A percentile compares a stretch with the other conserved stretches of the same genome.
phyloP scores from a whole-genome alignment of 2,888 invertebrate genomes.

The Calliopum simillimum region DNA sequence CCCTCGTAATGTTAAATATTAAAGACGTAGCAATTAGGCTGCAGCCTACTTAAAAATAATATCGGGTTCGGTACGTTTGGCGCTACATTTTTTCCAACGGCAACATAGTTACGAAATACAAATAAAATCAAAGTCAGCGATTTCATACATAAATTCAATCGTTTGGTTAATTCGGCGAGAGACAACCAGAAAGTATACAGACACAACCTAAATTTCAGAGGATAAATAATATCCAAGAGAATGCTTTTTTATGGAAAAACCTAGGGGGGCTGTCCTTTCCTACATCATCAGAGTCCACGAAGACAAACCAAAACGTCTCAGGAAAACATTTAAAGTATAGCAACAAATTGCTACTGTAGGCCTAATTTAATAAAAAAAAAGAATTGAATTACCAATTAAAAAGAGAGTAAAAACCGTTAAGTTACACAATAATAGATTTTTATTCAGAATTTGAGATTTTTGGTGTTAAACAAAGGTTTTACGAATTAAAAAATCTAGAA shows the following conservation, averaged over 20 bases:
- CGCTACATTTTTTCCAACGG: too few species aligned
- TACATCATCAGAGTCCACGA: conserved; percentile 25
- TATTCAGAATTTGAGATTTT: conserved; percentile 33
- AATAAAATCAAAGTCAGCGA: too few species aligned
- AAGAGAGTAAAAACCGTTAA: conserved; percentile 29
- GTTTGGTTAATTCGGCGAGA: too few species aligned
- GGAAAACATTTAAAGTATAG: background rate
- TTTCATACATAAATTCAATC: too few species aligned
- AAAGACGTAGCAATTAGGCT: too few species aligned
- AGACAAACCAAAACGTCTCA: too few species aligned
- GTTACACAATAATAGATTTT: conserved; percentile 15
- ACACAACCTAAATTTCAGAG: conserved; percentile 18
- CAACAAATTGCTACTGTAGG: conserved; percentile 34
- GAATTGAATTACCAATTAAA: conserved; percentile 20
- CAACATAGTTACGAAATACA: too few species aligned
- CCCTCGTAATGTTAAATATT: too few species aligned
- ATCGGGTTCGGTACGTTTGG: too few species aligned
- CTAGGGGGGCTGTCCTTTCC: background rate
- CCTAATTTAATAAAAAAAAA: background rate
- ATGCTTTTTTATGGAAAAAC: conserved; percentile 15
- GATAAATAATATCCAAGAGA: conserved; percentile 27
- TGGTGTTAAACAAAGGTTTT: conserved; percentile 24
- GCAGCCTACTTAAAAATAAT: too few species aligned
- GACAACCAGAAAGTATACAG: conserved; percentile 7
- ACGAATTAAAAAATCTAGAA: conserved; percentile 35